Evolutionary conservation across 1,140 invertebrate species (phyloP).

Genomic region (Portunus trituberculatus): DNA sequence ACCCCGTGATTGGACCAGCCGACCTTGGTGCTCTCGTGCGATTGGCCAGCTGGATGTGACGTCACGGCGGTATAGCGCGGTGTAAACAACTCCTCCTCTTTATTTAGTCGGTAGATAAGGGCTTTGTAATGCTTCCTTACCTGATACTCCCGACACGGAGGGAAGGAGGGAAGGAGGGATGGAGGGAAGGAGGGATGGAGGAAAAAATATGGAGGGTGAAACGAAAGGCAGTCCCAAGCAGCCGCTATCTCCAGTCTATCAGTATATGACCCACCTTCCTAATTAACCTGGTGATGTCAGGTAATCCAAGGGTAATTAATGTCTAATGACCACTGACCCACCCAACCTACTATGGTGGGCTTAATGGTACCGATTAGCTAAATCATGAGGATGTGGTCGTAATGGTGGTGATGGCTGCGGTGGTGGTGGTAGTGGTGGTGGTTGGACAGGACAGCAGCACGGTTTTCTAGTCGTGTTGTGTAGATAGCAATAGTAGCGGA

Average conservation of each 20-base stretch:
- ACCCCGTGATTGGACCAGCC: not conserved
- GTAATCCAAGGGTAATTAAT: not conserved
- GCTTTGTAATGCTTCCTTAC: constrained; percentile 6
- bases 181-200: not conserved
- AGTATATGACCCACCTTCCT: not conserved
- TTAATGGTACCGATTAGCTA: not conserved
- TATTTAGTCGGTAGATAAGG: not conserved
- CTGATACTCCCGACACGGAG: not conserved
- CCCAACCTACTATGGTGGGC: not conserved
- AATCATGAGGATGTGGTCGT: not conserved
- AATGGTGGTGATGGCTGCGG: not conserved
- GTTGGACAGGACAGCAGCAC: not conserved
- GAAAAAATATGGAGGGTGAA: not conserved
- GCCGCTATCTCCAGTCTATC: not conserved
- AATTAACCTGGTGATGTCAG: not conserved
- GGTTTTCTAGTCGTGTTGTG: too few species aligned
- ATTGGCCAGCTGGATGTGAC: not conserved
- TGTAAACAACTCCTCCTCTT: constrained; percentile 8
- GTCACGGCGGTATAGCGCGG: not conserved
- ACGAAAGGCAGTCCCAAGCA: not conserved
- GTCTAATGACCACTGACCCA: not conserved
- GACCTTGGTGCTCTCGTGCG: not conserved
- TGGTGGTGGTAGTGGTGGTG: not conserved
- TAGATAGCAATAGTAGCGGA: too few species aligned
- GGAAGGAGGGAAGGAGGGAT: not conserved